Evolutionary conservation across 2,888 invertebrate genomes (phyloP).

Genomic region (Eupithecia abbreviata): DNA sequence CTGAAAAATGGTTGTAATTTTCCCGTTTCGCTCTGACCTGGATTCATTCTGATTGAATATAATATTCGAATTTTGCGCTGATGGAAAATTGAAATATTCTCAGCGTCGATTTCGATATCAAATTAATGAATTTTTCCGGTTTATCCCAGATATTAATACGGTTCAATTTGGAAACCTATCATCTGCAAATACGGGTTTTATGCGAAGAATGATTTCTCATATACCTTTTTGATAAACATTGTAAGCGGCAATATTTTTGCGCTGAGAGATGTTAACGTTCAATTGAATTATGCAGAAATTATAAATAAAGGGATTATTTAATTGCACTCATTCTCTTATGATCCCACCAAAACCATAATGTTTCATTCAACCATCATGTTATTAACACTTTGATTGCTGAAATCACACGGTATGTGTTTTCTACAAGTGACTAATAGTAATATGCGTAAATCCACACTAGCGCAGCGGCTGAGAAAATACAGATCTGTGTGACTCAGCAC

Average conservation of each 20-base stretch:
- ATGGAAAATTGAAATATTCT: neutral
- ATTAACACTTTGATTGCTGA: too few species aligned
- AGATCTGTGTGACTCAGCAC: too few species aligned
- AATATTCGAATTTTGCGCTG: constrained; percentile 14
- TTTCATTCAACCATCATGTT: too few species aligned
- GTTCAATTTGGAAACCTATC: neutral
- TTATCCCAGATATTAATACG: neutral
- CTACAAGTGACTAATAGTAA: too few species aligned
- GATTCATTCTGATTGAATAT: constrained; percentile 28
- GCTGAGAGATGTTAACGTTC: neutral
- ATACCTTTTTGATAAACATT: neutral
- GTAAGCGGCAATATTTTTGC: neutral
- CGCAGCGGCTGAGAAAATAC: too few species aligned
- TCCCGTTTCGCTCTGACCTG: constrained; percentile 33
- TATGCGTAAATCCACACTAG: too few species aligned
- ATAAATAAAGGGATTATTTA: neutral
- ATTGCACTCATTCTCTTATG: neutral
- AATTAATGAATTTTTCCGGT: constrained; percentile 26
- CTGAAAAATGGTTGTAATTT: neutral
- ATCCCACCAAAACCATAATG: neutral
- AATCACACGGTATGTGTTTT: too few species aligned
- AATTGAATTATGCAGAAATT: neutral
- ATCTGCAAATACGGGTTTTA: neutral
- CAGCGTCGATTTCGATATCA: constrained; percentile 5
- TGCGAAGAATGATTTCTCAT: neutral